These are phyloP conservation scores for Diplolepis rosae DNA, from an alignment of 2,888 invertebrate genomes.

Conservation along the genomic window DNA sequence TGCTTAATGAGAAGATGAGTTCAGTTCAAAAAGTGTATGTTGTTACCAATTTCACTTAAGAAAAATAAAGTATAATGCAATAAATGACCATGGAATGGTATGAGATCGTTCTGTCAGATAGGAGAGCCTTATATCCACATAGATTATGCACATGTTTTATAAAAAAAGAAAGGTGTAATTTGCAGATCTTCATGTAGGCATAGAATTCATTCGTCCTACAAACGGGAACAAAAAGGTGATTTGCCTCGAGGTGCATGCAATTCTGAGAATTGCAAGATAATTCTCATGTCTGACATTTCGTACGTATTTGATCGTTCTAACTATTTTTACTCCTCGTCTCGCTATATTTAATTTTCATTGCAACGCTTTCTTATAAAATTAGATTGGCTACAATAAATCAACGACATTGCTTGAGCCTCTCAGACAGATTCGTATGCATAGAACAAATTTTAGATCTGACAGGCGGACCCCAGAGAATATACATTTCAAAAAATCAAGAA, in stretches of 20 bases:
- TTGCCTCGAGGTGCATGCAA: constrained; percentile 33
- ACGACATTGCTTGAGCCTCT: constrained; percentile 36
- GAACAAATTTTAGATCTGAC: neutral
- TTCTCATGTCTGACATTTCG: constrained; percentile 37
- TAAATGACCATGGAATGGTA: constrained; percentile 10
- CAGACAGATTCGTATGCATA: constrained; percentile 30
- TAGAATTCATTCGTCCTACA: constrained; percentile 30
- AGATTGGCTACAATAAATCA: constrained; percentile 45
- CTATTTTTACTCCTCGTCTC: constrained; percentile 39
- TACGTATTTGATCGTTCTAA: constrained; percentile 33
- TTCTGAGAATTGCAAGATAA: constrained; percentile 40
- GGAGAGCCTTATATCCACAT: constrained; percentile 20
- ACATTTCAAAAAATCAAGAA: neutral
- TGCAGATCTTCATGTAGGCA: constrained; percentile 25
- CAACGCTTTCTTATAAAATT: constrained; percentile 46
- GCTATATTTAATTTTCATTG: constrained; percentile 48
- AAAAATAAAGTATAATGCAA: constrained; percentile 17
- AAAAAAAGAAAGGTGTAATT: constrained; percentile 11
- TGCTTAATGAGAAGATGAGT: neutral
- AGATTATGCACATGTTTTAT: constrained; percentile 12
- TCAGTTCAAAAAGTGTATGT: neutral
- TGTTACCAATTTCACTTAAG: constrained; percentile 13
- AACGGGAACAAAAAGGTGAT: constrained; percentile 13
- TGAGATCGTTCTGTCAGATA: constrained; percentile 20
- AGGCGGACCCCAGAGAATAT: neutral